Base-by-base conservation (phyloP, 2,888 invertebrate genomes). In the Eilema sororculum region DNA sequence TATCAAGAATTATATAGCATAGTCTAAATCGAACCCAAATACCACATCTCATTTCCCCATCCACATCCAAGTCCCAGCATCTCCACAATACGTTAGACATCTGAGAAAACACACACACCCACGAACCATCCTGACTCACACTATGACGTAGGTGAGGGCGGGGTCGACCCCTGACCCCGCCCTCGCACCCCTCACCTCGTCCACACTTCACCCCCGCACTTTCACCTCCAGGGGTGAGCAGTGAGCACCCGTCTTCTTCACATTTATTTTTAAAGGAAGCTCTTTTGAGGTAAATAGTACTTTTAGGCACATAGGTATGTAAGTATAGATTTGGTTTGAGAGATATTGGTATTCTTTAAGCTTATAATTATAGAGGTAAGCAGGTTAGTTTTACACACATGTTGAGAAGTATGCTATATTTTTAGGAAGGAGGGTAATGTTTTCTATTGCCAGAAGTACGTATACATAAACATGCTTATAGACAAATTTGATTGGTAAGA, bases 111-210 rank as follows among this genome's bases (percentile, higher is more conserved):
- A 20, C 66, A 65, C 56, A 65, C 65, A 59, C 74, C n/a, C 25
- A 74, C 71, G 9, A 3, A 57, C 16, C 20, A 69, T 65, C 68
- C 73, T 68, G 68, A 60, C 75, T 25, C 69, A 74, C 73, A 74
- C 33, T n/a, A 77, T 80, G 75, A 77, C 88, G 89, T 88, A 88
- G 87, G 84, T 82, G 82, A 75, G 90, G 89, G 90, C 88, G 91
- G 89, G 86, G 89, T 81, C 91, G 92, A 92, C 92, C 92, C 89
- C 76, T 92, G 91, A 93, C 91, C 92, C 92, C 92, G 91, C 91
- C 92, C 89, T 87, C 67, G 58, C 78, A 76, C 86, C 84, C 85
- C 85, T 84, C 86, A 86, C 89, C 87, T 83, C 84, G 78, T 84
- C 69, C 86, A 59, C 71, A 76, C 84, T 85, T 82, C 86, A 85